Evolutionary conservation across 2,113 vertebrate species (phyloP), one percentile per base, ranked within the genome.

Genomic region (Carollia perspicillata): DNA sequence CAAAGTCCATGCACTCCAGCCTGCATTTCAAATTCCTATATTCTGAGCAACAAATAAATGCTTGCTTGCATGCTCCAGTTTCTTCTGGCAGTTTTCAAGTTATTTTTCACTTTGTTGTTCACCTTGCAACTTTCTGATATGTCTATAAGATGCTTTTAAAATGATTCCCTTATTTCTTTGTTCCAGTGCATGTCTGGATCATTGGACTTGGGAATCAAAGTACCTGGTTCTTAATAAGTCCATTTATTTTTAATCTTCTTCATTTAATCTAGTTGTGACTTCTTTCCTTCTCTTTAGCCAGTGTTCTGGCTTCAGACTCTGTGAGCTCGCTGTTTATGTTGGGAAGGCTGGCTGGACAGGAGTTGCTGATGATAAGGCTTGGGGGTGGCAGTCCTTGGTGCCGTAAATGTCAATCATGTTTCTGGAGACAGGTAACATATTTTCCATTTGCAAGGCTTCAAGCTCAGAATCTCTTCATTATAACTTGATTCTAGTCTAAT

Each of bases 301-400:
- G 63, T 0, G 99, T 99, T 97, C 99, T 98, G 0, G 99, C 99
- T 97, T 99, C 99, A 1, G 99, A 98, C 97, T 99, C 99, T 99
- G 98, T 99, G 95, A 99, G 99, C 98, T 99, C 99, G 98, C 99
- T 99, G 99, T 99, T 99, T 97, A 99, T 99, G 98, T 99, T 99
- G 97, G 99, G 98, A 97, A 99, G 99, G 98, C 99, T 99, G 96
- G 99, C 99, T 40, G 99, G 99, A 96, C 99, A 99, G 22, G 99
- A 99, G 98, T 99, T 99, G 99, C 99, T 99, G 98, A 99, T 98
- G 97, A 99, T 98, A 60, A 99, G 98, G 90, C 99, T 98, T 40
- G 99, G 99, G 74, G 99, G 99, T 75, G 99, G 98, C 98, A 99
- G 98, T 58, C 99, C 98, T 97, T 99, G 99, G 97, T 99, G 93